Evolutionary conservation across 23 tunicate species (phyloP), one percentile per base, ranked within the genome.

Genomic region (Phallusia fumigata): DNA sequence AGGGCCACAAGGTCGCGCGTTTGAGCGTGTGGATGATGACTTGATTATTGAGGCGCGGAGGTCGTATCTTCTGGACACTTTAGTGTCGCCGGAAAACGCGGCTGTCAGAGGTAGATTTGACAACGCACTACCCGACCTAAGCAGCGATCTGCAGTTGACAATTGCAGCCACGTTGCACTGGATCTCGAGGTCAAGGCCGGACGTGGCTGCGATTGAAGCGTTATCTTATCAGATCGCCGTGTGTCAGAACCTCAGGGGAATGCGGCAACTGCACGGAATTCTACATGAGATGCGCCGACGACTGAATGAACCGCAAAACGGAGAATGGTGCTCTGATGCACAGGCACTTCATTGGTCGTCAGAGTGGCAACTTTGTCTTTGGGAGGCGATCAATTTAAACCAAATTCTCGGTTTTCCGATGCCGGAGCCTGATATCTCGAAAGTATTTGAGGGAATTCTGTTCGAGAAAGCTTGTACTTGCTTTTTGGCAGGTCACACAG

Each of bases 111-210:
- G 15, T 3, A 58, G 69, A 58, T 58, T 21, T 24, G 69, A 58
- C 28, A 16, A 22, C 69, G 16, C 16, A 22, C 28, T 58, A 6
- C 28, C 26, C 28, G 53, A 34, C 52, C 32, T 84, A 84, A 30
- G 65, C 22, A 75, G 52, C 52, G 87, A 84, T 34, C 47, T 84
- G 75, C 31, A 84, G 47, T 75, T 84, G 18, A 35, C 76, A 0
- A 0, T 84, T 32, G 81, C 87, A 0, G 87, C 52, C 75, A 84
- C 87, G 2, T 49, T 84, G 36, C 52, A 30, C 19, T 84, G 87
- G 87, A 84, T 84, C 2, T 22, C 35, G 3, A 33, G 76, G 76
- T 30, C 76, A 32, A 18, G n/a, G 0, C 87, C 87, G 0, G 36
- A 44, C 32, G n/a, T 19, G 30, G 75, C 69, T 6, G 69, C 69